phyloP scores from a whole-genome alignment of 2,888 invertebrate genomes.

The Polymixis flavicincta region DNA sequence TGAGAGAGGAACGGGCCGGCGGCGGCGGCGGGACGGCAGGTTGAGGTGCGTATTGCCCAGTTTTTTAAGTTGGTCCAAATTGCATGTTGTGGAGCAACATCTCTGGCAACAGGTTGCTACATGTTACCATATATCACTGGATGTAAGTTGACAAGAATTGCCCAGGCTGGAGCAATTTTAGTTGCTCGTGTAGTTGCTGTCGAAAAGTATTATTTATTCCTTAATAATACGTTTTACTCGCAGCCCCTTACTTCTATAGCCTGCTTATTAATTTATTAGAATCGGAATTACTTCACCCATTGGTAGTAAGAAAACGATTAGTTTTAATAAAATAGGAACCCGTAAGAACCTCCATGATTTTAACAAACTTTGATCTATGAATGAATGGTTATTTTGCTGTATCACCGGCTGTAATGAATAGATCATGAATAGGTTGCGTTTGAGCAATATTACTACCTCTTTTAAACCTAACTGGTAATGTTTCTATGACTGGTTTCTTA shows the following conservation, averaged over 20 bases:
- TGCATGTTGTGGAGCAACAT: too few relatives aligned
- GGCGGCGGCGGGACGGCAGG: too few relatives aligned
- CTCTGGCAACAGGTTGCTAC: too few relatives aligned
- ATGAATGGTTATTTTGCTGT: slow-evolving; percentile 31
- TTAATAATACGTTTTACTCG: too few relatives aligned
- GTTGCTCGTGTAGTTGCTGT: too few relatives aligned
- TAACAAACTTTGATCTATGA: slow-evolving; percentile 2
- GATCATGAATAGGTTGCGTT: slow-evolving; percentile 37
- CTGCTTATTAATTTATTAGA: neutral
- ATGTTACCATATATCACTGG: too few relatives aligned
- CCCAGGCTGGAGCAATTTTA: too few relatives aligned
- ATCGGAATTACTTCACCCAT: neutral
- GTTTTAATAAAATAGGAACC: neutral
- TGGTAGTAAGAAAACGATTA: neutral
- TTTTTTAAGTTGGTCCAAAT: too few relatives aligned
- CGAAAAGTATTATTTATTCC: too few relatives aligned
- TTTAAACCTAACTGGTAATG: slow-evolving; percentile 23
- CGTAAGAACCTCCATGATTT: neutral
- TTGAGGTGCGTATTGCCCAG: too few relatives aligned
- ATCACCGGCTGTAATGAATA: slow-evolving; percentile 45
- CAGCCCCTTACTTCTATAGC: neutral
- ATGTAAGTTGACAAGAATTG: too few relatives aligned
- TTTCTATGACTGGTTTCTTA: slow-evolving; percentile 10
- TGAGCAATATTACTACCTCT: slow-evolving; percentile 28
- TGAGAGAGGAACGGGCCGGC: too few relatives aligned